phyloP scores from a whole-genome alignment of 2,113 vertebrate species.

The Macaca nemestrina region DNA sequence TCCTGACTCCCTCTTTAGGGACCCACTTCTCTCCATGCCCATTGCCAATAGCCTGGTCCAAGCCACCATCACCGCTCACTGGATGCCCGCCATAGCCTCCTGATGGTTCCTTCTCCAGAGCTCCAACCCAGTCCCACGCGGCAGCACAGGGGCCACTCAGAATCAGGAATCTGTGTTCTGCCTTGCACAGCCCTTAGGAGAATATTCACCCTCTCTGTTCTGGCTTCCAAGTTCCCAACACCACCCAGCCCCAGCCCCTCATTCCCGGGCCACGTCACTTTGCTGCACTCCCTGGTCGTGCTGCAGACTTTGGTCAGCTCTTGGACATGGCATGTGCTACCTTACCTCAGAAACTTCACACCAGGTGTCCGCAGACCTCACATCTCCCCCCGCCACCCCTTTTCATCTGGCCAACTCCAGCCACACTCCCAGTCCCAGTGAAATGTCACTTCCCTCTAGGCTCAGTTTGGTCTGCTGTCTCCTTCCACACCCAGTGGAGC shows the following conservation, averaged over 20 bases:
- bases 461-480: neutral
- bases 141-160: neutral
- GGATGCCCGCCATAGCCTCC: conserved; percentile 32
- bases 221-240: neutral
- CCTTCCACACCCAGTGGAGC: neutral
- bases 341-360: neutral
- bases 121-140: neutral
- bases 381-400: neutral
- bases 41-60: conserved; percentile 63
- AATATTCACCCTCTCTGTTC: neutral
- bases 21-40: conserved; percentile 4
- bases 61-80: conserved; percentile 31
- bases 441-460: neutral
- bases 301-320: neutral
- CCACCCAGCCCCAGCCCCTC: neutral
- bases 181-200: neutral
- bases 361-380: neutral
- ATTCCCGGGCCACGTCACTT: neutral
- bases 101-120: conserved; percentile 35
- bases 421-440: neutral
- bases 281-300: accelerated
- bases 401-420: neutral
- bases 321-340: no score
- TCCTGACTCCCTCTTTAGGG: neutral
- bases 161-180: neutral